Evolutionary conservation across 2,797 vertebrate genomes (phyloP), one percentile per base, ranked within the genome.

Genomic region (Phoebastria nigripes): DNA sequence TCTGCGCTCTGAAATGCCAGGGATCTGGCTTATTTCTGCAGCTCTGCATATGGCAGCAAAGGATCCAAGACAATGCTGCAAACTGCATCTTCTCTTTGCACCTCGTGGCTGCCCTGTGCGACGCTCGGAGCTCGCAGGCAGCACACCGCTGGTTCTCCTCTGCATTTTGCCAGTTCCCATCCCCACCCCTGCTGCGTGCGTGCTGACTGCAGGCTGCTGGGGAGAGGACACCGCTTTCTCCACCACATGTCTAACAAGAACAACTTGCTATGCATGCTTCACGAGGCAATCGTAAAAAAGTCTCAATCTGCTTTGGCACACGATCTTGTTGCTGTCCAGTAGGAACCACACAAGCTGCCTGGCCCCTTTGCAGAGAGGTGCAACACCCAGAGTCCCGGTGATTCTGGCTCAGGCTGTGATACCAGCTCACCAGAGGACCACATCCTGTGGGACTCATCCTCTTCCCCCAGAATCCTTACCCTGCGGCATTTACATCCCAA

Each of bases 241-340:
- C 52, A 59, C 66, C 29, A 13, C 4, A 5, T 3, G 29, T 18
- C 63, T 9, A n/a, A 62, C 8, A 12, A 39, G 59, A 44, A 37
- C 52, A 42, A 73, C 73, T 46, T 2, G 16, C 54, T 24, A 11
- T 0, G 3, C 12, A 0, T 6, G 28, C 37, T 58, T 22, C 52
- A 33, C 3, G 1, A 62, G 22, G 12, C 47, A 15, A 12, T 8
- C 3, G 2, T 13, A 6, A 7, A 14, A 33, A 47, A 41, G 52
- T 7, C 58, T 67, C 37, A 2, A 4, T 5, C 54, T 59, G 33
- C 78, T 72, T 15, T 13, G 39, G 31, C 14, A 11, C 25, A 2
- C 1, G 3, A 24, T 7, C 33, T 18, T 8, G 37, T 5, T 19
- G 35, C 71, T 44, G 20, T 7, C 18, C 59, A 11, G 28, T 4